These are phyloP conservation scores for Phrynosoma platyrhinos DNA, from an alignment of 2,113 vertebrate genomes.

Conservation along the genomic window DNA sequence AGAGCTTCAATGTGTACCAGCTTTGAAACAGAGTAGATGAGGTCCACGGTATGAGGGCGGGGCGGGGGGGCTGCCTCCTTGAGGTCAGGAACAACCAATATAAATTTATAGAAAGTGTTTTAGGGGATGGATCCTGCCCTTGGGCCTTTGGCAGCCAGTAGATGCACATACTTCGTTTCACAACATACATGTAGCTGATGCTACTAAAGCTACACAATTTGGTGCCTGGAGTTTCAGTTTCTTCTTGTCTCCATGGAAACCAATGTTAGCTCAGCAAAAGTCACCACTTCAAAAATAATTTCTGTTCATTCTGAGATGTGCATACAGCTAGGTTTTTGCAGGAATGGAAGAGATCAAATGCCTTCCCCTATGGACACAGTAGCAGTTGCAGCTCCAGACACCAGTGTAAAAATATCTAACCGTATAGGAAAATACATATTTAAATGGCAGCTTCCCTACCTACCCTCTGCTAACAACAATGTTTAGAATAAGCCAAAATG, in stretches of 20 bases:
- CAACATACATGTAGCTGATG: slow-evolving; percentile 59
- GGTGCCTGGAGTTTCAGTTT: slow-evolving; percentile 59
- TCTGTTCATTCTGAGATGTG: slow-evolving; percentile 55
- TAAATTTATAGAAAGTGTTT: too few species aligned
- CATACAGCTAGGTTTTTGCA: slow-evolving; percentile 49
- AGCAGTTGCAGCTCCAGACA: slow-evolving; percentile 45
- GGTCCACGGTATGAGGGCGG: too few species aligned
- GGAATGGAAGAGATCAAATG: neutral
- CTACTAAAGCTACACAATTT: slow-evolving; percentile 51
- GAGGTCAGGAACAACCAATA: too few species aligned
- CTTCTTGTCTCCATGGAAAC: slow-evolving; percentile 74
- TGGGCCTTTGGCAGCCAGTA: neutral
- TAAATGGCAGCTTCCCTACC: slow-evolving; percentile 31
- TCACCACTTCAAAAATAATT: slow-evolving; percentile 70
- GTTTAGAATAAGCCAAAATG: slow-evolving; percentile 30
- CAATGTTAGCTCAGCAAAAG: slow-evolving; percentile 71
- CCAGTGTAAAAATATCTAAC: slow-evolving; percentile 20
- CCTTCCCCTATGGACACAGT: slow-evolving; percentile 37
- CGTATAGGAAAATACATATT: slow-evolving; percentile 44
- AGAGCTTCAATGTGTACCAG: too few species aligned
- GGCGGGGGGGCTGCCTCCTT: too few species aligned
- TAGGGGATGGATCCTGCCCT: neutral
- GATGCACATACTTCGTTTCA: slow-evolving; percentile 31
- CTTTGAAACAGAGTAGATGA: too few species aligned
- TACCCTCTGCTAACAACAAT: slow-evolving; percentile 12